Evolutionary conservation across 2,797 vertebrate species (phyloP), one percentile per base, ranked within the genome.

Genomic region (Pyrocephalus nanus): DNA sequence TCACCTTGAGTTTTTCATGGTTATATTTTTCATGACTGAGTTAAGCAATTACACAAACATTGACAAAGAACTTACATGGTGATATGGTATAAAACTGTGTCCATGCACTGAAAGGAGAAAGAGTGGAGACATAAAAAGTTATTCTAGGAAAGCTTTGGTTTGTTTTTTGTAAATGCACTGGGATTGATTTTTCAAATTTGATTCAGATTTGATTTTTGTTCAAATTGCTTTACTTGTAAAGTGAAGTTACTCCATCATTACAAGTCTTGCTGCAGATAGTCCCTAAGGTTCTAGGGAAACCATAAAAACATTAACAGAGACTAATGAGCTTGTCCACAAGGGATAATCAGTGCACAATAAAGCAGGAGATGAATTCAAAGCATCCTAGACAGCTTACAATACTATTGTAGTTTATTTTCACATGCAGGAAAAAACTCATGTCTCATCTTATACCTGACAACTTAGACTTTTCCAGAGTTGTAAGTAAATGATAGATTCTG

Each of bases 281-380:
- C 42, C 42, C 15, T 16, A 16, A 6, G 18, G 34, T 61, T 85
- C 82, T 40, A 43, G 27, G 34, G n/a, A 93, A 87, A 47, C 43
- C 55, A 22, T 65, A 58, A 79, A 66, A 34, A n/a, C 25, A 5
- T 36, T 54, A 58, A 54, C 0, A 2, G 38, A 90, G 42, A 78
- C 26, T 58, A 69, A 94, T 78, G 43, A 43, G 34, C 62, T 88
- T 75, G 54, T 87, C 74, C 86, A 53, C 32, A 45, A 73, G 43
- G 40, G 29, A 14, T 79, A 90, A 91, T 87, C 74, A 48, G 60
- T 23, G 40, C 67, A 64, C 34, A 71, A 15, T 73, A 85, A 92
- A 92, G 64, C 57, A 91, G 78, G 48, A 82, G n/a, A 76, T 42
- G 92, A 92, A 88, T 87, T 79, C 81, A 66, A 75, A 75, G 27